Evolutionary conservation across 2,797 vertebrate genomes (phyloP), one percentile per base, ranked within the genome.

Genomic region (Gallinago stenura): DNA sequence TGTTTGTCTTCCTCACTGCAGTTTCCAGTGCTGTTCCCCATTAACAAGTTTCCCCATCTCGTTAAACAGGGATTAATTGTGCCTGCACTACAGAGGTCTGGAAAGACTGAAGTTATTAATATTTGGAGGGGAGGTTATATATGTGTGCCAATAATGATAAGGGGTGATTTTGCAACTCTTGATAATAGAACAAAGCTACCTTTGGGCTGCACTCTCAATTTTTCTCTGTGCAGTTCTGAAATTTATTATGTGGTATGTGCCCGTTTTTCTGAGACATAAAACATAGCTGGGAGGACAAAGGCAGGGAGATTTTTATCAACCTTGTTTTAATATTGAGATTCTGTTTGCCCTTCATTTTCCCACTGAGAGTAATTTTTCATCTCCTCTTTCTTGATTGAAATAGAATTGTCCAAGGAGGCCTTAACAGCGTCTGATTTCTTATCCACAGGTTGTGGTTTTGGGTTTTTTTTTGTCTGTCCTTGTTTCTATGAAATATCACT

Each of bases 281-380:
- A 64, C 43, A 39, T 19, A 58, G 45, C 61, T 90, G 50, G 48
- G 58, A 84, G 71, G 71, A 91, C 73, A 83, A 93, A 93, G 75
- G 82, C 70, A 57, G 53, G 20, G 84, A 85, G 89, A 89, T 80
- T 92, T 93, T 87, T 78, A 90, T 89, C 94, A 80, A 2, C n/a
- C 91, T 93, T 60, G 46, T 87, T 94, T 93, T 94, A 87, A 90
- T 91, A 77, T 22, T 80, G 70, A 90, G 83, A 54, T 70, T 62
- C 64, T 77, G 80, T 91, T 93, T 96, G 88, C 65, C 89, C 83
- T 96, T 95, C 56, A 2, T 83, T 95, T 96, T 72, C 58, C 53
- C 70, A 84, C 88, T 30, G 51, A 69, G 80, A 87, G 75, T 88
- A 94, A 94, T 96, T 96, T 93, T 94, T 89, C 71, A 73, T 93